Evolutionary conservation across 2,888 invertebrate genomes (phyloP).

Genomic region (Cheilosia pagana): DNA sequence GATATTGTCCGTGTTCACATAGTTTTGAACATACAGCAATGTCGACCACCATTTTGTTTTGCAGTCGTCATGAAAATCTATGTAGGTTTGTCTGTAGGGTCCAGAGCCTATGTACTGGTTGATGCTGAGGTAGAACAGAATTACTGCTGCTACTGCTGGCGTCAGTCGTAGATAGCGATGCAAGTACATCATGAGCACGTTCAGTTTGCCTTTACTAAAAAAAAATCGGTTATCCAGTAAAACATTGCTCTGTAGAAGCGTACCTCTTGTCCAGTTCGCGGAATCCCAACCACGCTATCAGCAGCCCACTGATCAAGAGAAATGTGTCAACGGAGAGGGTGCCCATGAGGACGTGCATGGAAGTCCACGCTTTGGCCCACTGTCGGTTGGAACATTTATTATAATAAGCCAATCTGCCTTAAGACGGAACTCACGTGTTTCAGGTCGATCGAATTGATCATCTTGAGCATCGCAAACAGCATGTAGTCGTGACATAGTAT

Average conservation of each 20-base stretch:
- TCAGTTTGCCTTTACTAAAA: constrained; percentile 73
- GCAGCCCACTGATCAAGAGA: constrained; percentile 86
- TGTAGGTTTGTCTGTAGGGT: constrained; percentile 78
- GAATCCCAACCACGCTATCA: constrained; percentile 83
- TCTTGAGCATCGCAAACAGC: too few relatives aligned
- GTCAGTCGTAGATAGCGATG: constrained; percentile 83
- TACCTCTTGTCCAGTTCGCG: constrained; percentile 81
- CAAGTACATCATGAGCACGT: constrained; percentile 78
- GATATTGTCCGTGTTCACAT: constrained; percentile 77
- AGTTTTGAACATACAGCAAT: constrained; percentile 83
- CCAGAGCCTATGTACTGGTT: constrained; percentile 83
- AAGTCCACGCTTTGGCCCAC: constrained; percentile 80
- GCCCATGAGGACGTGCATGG: constrained; percentile 82
- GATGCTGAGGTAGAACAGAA: constrained; percentile 83
- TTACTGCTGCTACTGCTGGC: constrained; percentile 83
- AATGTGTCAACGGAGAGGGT: constrained; percentile 87
- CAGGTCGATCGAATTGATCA: background rate
- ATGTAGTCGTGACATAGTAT: constrained; percentile 12
- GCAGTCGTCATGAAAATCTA: constrained; percentile 76
- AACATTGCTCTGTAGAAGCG: background rate
- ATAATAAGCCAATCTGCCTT: background rate
- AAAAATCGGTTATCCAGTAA: too few relatives aligned
- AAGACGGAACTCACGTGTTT: background rate
- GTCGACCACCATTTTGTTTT: constrained; percentile 82
- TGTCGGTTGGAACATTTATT: too few relatives aligned